These are phyloP conservation scores for Eriocheir sinensis DNA, from an alignment of 1,140 invertebrate species.

Conservation along the genomic window DNA sequence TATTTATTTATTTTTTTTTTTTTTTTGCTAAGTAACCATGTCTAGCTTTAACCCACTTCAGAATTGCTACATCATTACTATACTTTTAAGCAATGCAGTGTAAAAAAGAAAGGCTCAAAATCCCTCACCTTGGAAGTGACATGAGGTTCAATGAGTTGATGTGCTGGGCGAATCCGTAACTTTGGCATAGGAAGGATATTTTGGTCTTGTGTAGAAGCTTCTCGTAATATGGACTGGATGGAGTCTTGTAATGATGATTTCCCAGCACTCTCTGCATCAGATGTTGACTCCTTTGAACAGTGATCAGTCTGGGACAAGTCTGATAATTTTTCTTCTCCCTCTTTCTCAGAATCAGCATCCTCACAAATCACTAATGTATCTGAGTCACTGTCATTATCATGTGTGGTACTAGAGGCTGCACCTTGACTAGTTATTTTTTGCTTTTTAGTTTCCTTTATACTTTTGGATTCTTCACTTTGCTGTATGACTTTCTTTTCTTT, in stretches of 20 bases:
- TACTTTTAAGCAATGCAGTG: conserved; percentile 7
- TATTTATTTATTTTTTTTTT: too few species aligned
- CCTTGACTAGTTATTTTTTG: background rate
- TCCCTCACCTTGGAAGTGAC: conserved; percentile 6
- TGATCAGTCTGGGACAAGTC: background rate
- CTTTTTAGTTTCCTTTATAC: background rate
- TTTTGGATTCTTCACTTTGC: background rate
- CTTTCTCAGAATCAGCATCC: conserved; percentile 51
- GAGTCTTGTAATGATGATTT: conserved; percentile 55
- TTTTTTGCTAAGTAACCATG: too few species aligned
- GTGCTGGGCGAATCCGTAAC: conserved; percentile 58
- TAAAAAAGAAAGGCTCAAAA: background rate
- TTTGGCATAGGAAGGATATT: background rate
- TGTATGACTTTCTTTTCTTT: background rate
- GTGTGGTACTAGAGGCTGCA: background rate
- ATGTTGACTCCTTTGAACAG: background rate
- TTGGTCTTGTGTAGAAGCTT: conserved; percentile 35
- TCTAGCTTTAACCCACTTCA: too few species aligned
- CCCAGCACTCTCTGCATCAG: background rate
- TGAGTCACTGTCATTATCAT: conserved; percentile 67
- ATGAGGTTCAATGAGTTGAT: conserved; percentile 33
- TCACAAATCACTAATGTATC: conserved; percentile 71
- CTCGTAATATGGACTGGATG: conserved; percentile 57
- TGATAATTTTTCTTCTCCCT: background rate
- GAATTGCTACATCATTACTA: background rate